These are phyloP conservation scores for Ichneumoninae sp. DNA, from an alignment of 2,888 invertebrate species.

Conservation along the genomic window DNA sequence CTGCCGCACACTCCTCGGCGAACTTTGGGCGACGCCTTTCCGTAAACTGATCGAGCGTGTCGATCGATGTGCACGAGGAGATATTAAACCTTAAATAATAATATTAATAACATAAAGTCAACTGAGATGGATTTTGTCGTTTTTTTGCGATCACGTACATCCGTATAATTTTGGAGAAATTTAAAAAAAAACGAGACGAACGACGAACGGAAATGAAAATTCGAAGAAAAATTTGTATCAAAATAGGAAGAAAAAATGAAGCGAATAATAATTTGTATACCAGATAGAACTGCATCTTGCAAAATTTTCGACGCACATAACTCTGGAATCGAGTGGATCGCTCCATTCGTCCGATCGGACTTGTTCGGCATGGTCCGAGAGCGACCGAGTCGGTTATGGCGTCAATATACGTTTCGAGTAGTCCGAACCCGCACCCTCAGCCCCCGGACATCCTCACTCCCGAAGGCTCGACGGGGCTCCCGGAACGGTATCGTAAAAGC, in stretches of 20 bases:
- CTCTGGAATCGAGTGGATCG: conserved; percentile 7
- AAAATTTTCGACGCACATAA: not conserved
- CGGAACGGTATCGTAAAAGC: conserved; percentile 49
- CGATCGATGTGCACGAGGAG: not conserved
- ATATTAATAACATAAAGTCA: not conserved
- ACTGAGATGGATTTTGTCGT: not conserved
- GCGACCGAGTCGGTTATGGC: conserved; percentile 14
- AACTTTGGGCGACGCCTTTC: conserved; percentile 42
- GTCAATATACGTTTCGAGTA: conserved; percentile 1
- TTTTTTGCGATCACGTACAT: not conserved
- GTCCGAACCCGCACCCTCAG: conserved; percentile 13
- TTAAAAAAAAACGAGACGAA: not conserved
- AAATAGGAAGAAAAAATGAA: not conserved
- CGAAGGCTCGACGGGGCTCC: conserved; percentile 9
- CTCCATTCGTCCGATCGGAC: conserved; percentile 24
- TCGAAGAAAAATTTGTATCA: not conserved
- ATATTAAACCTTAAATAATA: not conserved
- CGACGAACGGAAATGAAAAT: not conserved
- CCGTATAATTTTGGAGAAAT: too few relatives aligned
- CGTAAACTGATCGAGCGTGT: conserved; percentile 19
- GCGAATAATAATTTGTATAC: not conserved
- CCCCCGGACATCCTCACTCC: conserved; percentile 11
- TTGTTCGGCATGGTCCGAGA: conserved; percentile 4
- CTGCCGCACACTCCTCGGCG: conserved; percentile 18
- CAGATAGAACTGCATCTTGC: not conserved